A percentile compares a stretch with the other conserved stretches of the same genome.
phyloP scores from a whole-genome alignment of 2,888 invertebrate species.

The Allolobophora icterica region DNA sequence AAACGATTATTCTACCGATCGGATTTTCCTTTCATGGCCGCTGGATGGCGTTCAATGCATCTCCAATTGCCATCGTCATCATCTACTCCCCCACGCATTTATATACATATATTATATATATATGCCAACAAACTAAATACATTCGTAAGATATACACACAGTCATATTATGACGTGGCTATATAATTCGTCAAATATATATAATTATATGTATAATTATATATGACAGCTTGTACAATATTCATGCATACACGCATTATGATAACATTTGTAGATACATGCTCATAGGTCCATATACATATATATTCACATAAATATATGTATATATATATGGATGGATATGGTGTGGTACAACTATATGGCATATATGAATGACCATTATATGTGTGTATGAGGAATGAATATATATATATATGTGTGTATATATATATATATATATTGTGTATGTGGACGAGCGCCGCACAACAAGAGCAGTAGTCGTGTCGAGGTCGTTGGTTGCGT shows the following conservation, averaged over 20 bases:
- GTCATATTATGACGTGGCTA: too few species aligned
- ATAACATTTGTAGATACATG: too few species aligned
- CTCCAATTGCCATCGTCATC: neutral
- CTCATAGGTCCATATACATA: neutral
- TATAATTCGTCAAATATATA: neutral
- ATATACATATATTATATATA: neutral
- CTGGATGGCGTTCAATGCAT: constrained; percentile 1
- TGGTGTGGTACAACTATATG: too few species aligned
- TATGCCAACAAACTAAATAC: too few species aligned
- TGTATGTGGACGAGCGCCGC: neutral
- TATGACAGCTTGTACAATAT: too few species aligned
- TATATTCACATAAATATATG: neutral
- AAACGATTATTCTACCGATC: neutral
- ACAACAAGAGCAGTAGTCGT: neutral
- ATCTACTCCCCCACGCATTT: neutral
- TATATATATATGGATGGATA: too few species aligned
- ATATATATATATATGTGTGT: neutral
- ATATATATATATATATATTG: neutral
- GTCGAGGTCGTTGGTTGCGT: neutral
- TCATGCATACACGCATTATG: too few species aligned
- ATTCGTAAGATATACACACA: too few species aligned
- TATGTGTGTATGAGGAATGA: too few species aligned
- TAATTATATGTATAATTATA: neutral
- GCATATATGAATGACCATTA: too few species aligned
- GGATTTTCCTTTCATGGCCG: neutral